Base-by-base conservation (phyloP, 2,797 vertebrate genomes). In the Thripadectes ignobilis region DNA sequence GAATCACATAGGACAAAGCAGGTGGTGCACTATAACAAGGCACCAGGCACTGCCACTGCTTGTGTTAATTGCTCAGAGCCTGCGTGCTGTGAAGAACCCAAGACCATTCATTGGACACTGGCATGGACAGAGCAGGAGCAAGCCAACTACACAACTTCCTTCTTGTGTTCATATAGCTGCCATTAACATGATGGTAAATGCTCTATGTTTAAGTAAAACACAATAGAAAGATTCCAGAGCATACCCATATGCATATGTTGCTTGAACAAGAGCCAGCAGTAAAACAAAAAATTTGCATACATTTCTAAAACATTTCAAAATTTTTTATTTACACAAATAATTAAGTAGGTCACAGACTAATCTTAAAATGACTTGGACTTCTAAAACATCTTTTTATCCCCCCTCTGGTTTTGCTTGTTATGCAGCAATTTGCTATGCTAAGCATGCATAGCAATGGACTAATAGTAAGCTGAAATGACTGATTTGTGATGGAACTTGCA, bases 401-500 rank as follows among this genome's bases (percentile, higher is more conserved):
- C 15, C 5, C 36, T 55, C 36, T 51, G 7, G 27, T 92, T 94
- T 80, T 69, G 7, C 77, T 87, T 39, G n/a, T 93, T 93, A 59
- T 79, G 78, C 92, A 96, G 93, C 49, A 77, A 65, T 83, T 79
- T 29, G 48, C 88, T 93, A 79, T 89, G 77, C 63, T 85, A 79
- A 85, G 74, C 34, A 92, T 77, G 72, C 78, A 46, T 7, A 65
- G 57, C 72, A 80, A 34, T 26, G 49, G 72, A 49, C 77, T 82
- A 65, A 94, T 9, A 83, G 67, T 41, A 41, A 74, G 52, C 61
- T 72, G 46, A 92, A 94, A 83, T 77, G 92, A 77, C 75, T 68
- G 73, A 95, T 95, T 92, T 85, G 65, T 78, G 76, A 92, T 72
- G 76, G 75, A 93, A 94, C 91, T 88, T 91, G 93, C 63, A 87